Conservation (phyloP, 2,888 invertebrate genomes). For the Aspidiotus destructor region DNA sequence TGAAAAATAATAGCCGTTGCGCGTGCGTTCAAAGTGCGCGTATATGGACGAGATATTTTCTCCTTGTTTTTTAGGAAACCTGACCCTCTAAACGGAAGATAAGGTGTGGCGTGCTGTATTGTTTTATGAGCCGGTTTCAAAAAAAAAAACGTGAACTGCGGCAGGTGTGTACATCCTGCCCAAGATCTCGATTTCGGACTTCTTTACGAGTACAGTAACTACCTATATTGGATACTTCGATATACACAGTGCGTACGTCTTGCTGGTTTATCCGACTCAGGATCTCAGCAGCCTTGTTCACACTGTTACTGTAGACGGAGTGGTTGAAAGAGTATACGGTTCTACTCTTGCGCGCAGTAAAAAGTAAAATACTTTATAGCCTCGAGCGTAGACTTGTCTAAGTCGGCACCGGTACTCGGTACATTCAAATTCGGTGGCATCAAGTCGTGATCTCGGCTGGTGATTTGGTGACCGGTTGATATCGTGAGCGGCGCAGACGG, state of each 20-base stretch:
- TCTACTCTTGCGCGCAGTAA: no score
- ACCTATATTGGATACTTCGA: background rate
- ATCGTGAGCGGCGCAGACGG: no score
- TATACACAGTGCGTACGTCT: background rate
- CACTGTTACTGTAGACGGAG: no score
- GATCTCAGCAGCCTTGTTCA: background rate
- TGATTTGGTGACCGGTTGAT: no score
- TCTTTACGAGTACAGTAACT: background rate
- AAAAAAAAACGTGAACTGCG: background rate
- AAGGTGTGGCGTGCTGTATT: slow-evolving; percentile 31
- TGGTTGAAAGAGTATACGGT: no score
- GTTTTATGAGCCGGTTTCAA: slow-evolving; percentile 29
- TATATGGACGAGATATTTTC: background rate
- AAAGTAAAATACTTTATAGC: no score
- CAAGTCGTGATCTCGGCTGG: no score
- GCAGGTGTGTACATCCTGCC: slow-evolving; percentile 28
- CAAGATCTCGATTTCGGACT: slow-evolving; percentile 10
- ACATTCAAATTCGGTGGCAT: no score
- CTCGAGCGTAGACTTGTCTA: no score
- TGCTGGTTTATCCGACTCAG: background rate
- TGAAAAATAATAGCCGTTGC: slow-evolving; percentile 15
- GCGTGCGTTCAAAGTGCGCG: slow-evolving; percentile 27
- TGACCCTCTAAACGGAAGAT: slow-evolving; percentile 29
- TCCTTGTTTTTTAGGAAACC: slow-evolving; percentile 23
- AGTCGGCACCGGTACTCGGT: no score